These are phyloP conservation scores for Novumbra hubbsi DNA, from an alignment of 2,797 vertebrate species.

Conservation along the genomic window DNA sequence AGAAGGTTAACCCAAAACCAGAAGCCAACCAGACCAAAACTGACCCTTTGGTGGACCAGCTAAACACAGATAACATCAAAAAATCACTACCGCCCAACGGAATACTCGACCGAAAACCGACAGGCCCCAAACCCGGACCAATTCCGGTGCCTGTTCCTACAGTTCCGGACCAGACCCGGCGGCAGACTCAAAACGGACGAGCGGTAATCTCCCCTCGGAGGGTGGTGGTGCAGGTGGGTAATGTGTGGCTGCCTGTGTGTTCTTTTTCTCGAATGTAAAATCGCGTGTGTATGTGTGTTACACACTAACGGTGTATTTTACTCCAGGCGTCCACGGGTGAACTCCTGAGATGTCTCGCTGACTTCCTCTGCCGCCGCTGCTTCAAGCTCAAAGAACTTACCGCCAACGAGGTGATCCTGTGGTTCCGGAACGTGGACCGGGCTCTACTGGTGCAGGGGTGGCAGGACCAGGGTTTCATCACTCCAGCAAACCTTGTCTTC, in stretches of 20 bases:
- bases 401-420: conserved; percentile 85
- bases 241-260: not conserved
- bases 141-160: conserved; percentile 64
- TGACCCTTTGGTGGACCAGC: conserved; percentile 66
- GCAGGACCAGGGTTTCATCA: conserved; percentile 94
- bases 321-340: conserved; percentile 89
- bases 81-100: conserved; percentile 66
- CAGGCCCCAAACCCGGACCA: conserved; percentile 64
- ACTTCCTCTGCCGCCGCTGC: conserved; percentile 89
- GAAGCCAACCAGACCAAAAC: conserved; percentile 57
- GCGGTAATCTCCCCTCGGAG: conserved; percentile 76
- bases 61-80: conserved; percentile 62
- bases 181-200: conserved; percentile 48
- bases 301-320: not conserved
- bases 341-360: conserved; percentile 86
- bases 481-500: conserved; percentile 89
- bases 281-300: not conserved
- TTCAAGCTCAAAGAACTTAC: conserved; percentile 88
- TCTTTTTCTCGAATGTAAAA: not conserved
- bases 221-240: conserved; percentile 65
- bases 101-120: conserved; percentile 68
- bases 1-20: conserved; percentile 65
- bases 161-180: conserved; percentile 60
- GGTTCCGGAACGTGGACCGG: conserved; percentile 91
- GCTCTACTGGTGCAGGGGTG: conserved; percentile 89